A percentile compares a stretch with the other conserved stretches of the same genome.
These are phyloP conservation scores for Catostomus latipinnis DNA, from an alignment of 2,797 vertebrate species.

Conservation along the genomic window DNA sequence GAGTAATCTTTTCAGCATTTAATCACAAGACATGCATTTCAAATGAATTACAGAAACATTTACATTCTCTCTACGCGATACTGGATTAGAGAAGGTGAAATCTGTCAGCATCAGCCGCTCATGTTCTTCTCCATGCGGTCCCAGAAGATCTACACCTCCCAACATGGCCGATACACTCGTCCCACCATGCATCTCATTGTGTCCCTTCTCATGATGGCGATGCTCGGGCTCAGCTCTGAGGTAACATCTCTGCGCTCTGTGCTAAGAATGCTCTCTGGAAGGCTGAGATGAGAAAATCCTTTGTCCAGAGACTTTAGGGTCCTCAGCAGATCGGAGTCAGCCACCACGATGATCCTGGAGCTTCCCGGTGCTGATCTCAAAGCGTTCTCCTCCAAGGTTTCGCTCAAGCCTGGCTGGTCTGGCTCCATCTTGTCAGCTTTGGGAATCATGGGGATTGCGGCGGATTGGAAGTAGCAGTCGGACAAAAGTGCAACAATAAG, in stretches of 20 bases:
- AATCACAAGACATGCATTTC: conserved; percentile 27
- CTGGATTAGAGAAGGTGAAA: conserved; percentile 14
- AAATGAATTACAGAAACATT: conserved; percentile 41
- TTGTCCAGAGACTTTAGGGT: conserved; percentile 65
- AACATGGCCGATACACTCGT: conserved; percentile 82
- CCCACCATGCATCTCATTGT: conserved; percentile 85
- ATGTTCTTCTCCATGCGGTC: neutral
- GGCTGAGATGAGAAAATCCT: conserved; percentile 58
- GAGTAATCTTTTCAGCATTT: conserved; percentile 27
- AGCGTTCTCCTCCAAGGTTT: conserved; percentile 63
- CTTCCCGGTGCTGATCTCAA: conserved; percentile 36
- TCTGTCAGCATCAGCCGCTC: conserved; percentile 9
- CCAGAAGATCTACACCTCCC: conserved; percentile 74
- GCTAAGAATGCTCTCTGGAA: conserved; percentile 63
- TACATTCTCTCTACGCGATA: conserved; percentile 2
- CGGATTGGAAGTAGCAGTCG: conserved; percentile 57
- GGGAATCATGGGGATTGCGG: conserved; percentile 59
- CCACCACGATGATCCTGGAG: conserved; percentile 70
- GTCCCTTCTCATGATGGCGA: conserved; percentile 77
- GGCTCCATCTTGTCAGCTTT: conserved; percentile 67
- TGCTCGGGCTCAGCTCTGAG: conserved; percentile 63
- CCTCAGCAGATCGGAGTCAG: conserved; percentile 69
- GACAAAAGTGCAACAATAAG: conserved; percentile 69
- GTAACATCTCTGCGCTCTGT: conserved; percentile 56
- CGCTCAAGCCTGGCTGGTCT: conserved; percentile 69